Conservation (phyloP, 2,797 vertebrate genomes). For the Mormyrops boulengeri region DNA sequence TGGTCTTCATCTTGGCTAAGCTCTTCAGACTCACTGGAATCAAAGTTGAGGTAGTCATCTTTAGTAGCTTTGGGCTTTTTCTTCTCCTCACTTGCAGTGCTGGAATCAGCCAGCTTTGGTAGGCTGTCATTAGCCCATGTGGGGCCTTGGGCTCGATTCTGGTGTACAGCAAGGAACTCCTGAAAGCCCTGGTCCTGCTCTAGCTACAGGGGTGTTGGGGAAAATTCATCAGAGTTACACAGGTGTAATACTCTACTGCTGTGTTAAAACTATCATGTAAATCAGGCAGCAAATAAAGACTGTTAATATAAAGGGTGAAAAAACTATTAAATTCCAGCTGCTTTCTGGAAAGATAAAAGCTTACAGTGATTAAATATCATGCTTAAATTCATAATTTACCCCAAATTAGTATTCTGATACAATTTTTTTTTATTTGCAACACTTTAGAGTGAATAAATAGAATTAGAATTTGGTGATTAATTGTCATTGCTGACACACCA, state of each 20-base stretch:
- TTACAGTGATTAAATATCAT: not conserved
- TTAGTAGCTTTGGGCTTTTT: conserved; percentile 44
- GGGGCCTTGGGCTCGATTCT: conserved; percentile 74
- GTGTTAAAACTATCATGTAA: not conserved
- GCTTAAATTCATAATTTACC: not conserved
- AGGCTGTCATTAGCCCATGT: conserved; percentile 82
- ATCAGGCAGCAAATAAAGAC: not conserved
- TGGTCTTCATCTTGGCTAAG: conserved; percentile 55
- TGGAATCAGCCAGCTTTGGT: conserved; percentile 32
- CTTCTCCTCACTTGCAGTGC: conserved; percentile 12
- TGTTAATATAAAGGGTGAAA: not conserved
- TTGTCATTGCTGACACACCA: no score
- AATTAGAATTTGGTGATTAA: no score
- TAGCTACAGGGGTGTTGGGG: conserved; percentile 54
- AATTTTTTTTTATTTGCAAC: not conserved
- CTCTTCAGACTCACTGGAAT: conserved; percentile 71
- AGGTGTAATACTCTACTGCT: not conserved
- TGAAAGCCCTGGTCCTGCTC: conserved; percentile 74
- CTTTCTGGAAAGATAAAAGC: not conserved
- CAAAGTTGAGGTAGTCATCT: conserved; percentile 92
- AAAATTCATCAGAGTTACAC: not conserved
- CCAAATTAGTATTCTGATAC: not conserved
- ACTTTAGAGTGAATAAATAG: not conserved
- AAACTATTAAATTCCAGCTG: not conserved
- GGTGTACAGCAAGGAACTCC: conserved; percentile 87